Conservation (phyloP, 1,140 invertebrate species). For the Rhyzopertha dominica region DNA sequence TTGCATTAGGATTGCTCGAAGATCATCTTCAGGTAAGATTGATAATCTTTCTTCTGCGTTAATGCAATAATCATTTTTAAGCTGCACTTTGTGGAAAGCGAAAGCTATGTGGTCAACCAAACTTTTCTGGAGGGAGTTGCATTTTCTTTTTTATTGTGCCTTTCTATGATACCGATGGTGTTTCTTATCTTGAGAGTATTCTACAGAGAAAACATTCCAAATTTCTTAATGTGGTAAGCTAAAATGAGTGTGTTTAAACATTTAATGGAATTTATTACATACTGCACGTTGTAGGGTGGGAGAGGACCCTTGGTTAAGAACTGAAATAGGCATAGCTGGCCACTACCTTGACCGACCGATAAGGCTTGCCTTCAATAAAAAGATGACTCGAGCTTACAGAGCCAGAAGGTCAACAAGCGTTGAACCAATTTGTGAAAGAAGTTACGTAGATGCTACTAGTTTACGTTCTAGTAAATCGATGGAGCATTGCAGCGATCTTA, state of each 20-base stretch:
- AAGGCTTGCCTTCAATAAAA: conserved; percentile 15
- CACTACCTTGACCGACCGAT: conserved; percentile 37
- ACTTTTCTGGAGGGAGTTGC: conserved; percentile 2
- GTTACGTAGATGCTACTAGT: too few relatives aligned
- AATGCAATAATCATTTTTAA: conserved; percentile 13
- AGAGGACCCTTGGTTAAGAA: conserved; percentile 37
- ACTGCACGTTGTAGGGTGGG: conserved; percentile 29
- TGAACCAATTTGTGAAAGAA: conserved; percentile 24
- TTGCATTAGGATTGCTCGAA: not conserved
- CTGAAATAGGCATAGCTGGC: conserved; percentile 37
- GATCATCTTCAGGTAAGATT: conserved; percentile 1
- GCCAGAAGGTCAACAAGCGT: conserved; percentile 33
- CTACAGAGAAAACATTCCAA: conserved; percentile 30
- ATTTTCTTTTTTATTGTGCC: conserved; percentile 10
- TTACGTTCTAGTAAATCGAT: too few relatives aligned
- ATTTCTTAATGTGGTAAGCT: conserved; percentile 40
- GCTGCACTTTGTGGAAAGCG: not conserved
- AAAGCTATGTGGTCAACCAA: not conserved
- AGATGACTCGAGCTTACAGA: conserved; percentile 27
- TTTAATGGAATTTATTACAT: conserved; percentile 1
- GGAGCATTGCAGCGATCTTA: too few relatives aligned
- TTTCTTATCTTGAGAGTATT: conserved; percentile 17
- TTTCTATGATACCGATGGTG: conserved; percentile 15
- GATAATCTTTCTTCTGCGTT: not conserved
- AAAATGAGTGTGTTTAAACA: conserved; percentile 2